phyloP scores from a whole-genome alignment of 2,797 vertebrate genomes.

The Arctocebus calabarensis region DNA sequence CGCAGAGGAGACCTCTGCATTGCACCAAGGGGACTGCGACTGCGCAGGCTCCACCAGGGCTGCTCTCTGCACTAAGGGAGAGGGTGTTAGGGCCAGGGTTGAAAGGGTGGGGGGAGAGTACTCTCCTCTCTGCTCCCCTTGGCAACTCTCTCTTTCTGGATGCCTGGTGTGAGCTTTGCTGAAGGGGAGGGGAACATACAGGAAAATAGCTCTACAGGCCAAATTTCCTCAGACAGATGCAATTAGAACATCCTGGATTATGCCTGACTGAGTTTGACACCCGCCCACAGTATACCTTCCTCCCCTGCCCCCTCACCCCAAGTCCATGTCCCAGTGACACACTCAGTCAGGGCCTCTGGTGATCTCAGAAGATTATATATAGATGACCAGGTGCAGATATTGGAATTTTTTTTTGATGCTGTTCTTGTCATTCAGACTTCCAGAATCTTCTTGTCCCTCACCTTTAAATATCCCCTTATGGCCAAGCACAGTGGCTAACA shows the following conservation, averaged over 20 bases:
- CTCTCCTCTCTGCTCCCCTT: neutral
- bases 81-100: too few species aligned
- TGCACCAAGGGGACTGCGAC: neutral
- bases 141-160: constrained; percentile 21
- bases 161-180: neutral
- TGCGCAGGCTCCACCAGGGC: neutral
- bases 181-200: neutral
- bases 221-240: constrained; percentile 33
- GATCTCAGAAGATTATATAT: neutral
- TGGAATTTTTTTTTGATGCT: neutral
- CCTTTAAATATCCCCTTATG: neutral
- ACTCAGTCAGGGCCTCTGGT: neutral
- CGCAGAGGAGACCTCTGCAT: neutral
- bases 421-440: neutral
- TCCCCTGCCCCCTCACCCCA: neutral
- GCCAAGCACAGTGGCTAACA: too few species aligned
- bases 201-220: neutral
- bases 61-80: accelerated
- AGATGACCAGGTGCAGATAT: neutral
- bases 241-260: neutral
- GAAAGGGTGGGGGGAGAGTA: neutral
- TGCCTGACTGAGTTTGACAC: neutral
- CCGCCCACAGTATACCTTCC: neutral
- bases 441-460: constrained; percentile 6
- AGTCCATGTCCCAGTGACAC: neutral